Evolutionary conservation across 2,797 vertebrate species (phyloP).

Genomic region (Enoplosus armatus): DNA sequence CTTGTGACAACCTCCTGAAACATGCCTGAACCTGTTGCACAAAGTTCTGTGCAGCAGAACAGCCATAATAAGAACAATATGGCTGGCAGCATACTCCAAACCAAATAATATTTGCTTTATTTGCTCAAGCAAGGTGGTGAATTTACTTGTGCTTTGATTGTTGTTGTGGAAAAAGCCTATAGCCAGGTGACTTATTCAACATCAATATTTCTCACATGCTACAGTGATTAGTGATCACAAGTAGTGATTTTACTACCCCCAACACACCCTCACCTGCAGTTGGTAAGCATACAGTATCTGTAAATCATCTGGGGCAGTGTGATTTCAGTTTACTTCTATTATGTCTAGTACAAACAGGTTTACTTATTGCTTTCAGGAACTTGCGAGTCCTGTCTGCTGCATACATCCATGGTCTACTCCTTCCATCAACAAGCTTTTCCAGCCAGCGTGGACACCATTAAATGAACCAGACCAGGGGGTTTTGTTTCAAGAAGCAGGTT

Average conservation of each 20-base stretch:
- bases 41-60: not conserved
- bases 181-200: not conserved
- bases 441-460: not conserved
- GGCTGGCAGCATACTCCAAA: not conserved
- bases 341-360: not conserved
- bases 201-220: conserved; percentile 11
- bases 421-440: not conserved
- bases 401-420: not conserved
- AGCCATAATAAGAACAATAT: not conserved
- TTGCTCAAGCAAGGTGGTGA: not conserved
- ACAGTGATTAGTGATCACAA: no score
- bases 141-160: conserved; percentile 2
- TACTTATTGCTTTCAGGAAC: not conserved
- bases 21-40: conserved; percentile 2
- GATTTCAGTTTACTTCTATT: not conserved
- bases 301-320: not conserved
- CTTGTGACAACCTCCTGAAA: conserved; percentile 5
- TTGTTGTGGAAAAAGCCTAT: not conserved
- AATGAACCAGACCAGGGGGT: not conserved
- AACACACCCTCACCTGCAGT: not conserved
- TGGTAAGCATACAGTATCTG: not conserved
- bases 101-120: not conserved
- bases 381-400: not conserved
- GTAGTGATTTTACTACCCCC: not conserved
- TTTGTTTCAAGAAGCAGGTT: not conserved